Conservation (phyloP, 2,888 invertebrate species). For the Amblyjoppa fuscipennis region DNA sequence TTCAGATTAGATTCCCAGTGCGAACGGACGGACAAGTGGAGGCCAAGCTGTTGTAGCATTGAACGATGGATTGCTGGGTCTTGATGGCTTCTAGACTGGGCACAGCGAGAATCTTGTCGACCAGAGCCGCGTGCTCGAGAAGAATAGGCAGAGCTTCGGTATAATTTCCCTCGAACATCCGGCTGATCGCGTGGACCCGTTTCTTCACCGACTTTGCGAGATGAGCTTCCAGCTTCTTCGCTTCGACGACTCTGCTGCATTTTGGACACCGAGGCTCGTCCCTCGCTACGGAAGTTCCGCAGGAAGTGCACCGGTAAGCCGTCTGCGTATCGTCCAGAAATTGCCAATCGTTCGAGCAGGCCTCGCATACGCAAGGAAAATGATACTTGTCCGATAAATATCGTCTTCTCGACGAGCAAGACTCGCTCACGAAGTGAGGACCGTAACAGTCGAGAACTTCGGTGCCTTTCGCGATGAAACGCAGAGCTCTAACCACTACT, state of each 20-base stretch:
- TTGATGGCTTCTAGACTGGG: slow-evolving; percentile 81
- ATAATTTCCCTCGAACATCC: slow-evolving; percentile 80
- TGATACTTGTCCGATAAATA: slow-evolving; percentile 83
- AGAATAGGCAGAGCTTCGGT: slow-evolving; percentile 78
- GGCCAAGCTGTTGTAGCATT: slow-evolving; percentile 82
- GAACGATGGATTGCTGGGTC: slow-evolving; percentile 83
- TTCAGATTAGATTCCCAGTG: slow-evolving; percentile 10
- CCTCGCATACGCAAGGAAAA: slow-evolving; percentile 84
- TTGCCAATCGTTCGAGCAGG: slow-evolving; percentile 84
- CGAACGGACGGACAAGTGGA: slow-evolving; percentile 30
- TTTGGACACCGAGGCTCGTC: slow-evolving; percentile 66
- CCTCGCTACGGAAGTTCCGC: slow-evolving; percentile 55
- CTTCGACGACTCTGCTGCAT: slow-evolving; percentile 75
- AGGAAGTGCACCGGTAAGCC: slow-evolving; percentile 77
- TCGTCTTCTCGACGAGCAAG: slow-evolving; percentile 78
- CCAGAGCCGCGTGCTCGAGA: slow-evolving; percentile 77
- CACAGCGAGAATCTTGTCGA: slow-evolving; percentile 78
- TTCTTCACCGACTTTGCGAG: slow-evolving; percentile 78
- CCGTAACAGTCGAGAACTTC: slow-evolving; percentile 86
- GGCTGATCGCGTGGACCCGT: slow-evolving; percentile 75
- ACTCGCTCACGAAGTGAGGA: slow-evolving; percentile 83
- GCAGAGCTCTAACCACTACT: slow-evolving; percentile 80
- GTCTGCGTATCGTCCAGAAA: slow-evolving; percentile 69
- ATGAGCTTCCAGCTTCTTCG: slow-evolving; percentile 73
- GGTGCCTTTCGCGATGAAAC: slow-evolving; percentile 82